phyloP scores from a whole-genome alignment of 2,113 vertebrate species.

The Oenanthe oenanthe region DNA sequence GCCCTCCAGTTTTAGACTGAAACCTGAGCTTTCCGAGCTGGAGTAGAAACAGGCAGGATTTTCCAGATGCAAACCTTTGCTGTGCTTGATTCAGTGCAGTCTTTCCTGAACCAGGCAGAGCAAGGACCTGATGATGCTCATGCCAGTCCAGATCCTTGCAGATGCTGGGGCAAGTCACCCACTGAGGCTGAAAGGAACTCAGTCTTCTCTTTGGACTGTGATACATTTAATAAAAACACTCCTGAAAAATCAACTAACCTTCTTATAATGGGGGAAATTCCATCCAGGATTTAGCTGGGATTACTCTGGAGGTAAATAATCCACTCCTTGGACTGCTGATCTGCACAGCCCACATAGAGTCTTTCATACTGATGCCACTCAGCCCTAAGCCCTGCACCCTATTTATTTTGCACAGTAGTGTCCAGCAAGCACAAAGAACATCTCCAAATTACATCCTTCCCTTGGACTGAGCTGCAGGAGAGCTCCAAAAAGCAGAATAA shows the following conservation, averaged over 20 bases:
- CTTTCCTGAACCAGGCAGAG: neutral
- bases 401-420: neutral
- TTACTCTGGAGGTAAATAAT: neutral
- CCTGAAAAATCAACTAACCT: neutral
- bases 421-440: neutral
- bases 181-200: neutral
- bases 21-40: neutral
- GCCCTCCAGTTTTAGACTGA: neutral
- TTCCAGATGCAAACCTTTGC: neutral
- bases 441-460: neutral
- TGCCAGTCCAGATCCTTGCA: neutral
- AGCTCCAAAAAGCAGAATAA: neutral
- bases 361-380: neutral
- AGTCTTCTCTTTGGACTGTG: neutral
- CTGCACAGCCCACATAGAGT: neutral
- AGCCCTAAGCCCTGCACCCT: neutral
- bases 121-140: neutral
- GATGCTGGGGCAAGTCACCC: neutral
- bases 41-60: neutral
- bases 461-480: neutral
- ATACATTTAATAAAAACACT: neutral
- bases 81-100: neutral
- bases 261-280: neutral
- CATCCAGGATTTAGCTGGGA: neutral
- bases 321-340: neutral